Base-by-base conservation (phyloP, 2,113 vertebrate genomes). In the Ptyas mucosa region DNA sequence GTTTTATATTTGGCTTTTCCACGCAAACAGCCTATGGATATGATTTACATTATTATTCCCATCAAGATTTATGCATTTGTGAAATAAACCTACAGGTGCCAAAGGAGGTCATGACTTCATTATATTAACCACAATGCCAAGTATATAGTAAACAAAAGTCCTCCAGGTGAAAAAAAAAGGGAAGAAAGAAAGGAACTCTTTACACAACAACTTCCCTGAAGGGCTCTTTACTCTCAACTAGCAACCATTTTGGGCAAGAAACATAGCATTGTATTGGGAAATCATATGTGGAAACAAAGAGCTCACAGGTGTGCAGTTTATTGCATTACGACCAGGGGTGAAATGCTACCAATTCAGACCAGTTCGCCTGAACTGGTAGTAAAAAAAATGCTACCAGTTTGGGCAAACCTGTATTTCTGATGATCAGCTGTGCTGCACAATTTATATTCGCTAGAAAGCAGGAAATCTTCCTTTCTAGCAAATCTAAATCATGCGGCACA, bases 41-140 rank as follows among this genome's bases (percentile, higher is more conserved):
- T 92, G 87, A 92, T 89, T 89, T 81, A 89, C 6, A 55, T 18
- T 64, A 75, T 89, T 89, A 89, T 85, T 91, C 15, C 20, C 87
- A 15, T n/a, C 34, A 3, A 15, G 2, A 5, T 87, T 86, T 93
- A 0, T 85, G 91, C 92, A 53, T 93, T 46, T 93, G 92, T 90
- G 46, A 86, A 24, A 18, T 54, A 49, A 92, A 93, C 92, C 43
- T 89, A 23, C 3, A 93, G 4, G 8, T 46, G 53, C 89, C 18
- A 64, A 0, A 0, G 2, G 93, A 91, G 92, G 92, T 94, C 88
- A 88, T 26, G 29, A 5, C 29, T 85, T 58, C 26, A 89, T 91
- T 90, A 58, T 93, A 92, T 46, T 2, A 91, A 57, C 53, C 88
- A 51, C 91, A 88, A 57, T 55, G 1, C 8, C 3, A 51, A 23